Base-by-base conservation (phyloP, 2,888 invertebrate genomes). In the Carcina quercana region DNA sequence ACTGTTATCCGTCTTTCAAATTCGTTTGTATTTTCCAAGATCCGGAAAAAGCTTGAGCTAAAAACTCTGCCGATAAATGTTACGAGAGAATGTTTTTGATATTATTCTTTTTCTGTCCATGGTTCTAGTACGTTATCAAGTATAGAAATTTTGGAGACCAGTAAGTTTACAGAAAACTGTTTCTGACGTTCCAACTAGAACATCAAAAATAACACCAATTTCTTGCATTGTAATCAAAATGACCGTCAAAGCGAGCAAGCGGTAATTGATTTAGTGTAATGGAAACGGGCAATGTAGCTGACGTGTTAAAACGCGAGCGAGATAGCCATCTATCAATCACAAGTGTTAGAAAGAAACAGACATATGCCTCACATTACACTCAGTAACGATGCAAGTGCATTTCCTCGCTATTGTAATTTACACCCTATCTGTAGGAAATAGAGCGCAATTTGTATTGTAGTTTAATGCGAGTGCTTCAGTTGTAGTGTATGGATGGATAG, bases 191-290 rank as follows among this genome's bases (percentile, higher is more conserved):
- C n/a, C n/a, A n/a, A n/a, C n/a, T n/a, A n/a, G n/a, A n/a, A n/a
- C n/a, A n/a, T n/a, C n/a, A n/a, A n/a, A n/a, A n/a, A n/a, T n/a
- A n/a, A n/a, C n/a, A n/a, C n/a, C n/a, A n/a, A n/a, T n/a, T n/a
- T n/a, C n/a, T n/a, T n/a, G n/a, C n/a, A n/a, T n/a, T 43, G 50
- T 54, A 53, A 55, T 53, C 53, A 50, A 45, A 55, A 52, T 48
- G 57, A 50, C 50, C 52, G 51, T 50, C 50, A 53, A n/a, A 50
- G 43, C 47, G 54, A 56, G 49, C 54, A 53, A 56, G 53, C 61
- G 49, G 70, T 74, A 74, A 75, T 78, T 80, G 76, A 78, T 78
- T 72, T 70, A 75, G 73, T 79, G 73, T 74, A 79, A 80, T 83
- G 78, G 76, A 82, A 79, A 80, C 80, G 59, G 67, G 72, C 71